phyloP scores from a whole-genome alignment of 2,888 invertebrate species.

The Prenolepis imparis region DNA sequence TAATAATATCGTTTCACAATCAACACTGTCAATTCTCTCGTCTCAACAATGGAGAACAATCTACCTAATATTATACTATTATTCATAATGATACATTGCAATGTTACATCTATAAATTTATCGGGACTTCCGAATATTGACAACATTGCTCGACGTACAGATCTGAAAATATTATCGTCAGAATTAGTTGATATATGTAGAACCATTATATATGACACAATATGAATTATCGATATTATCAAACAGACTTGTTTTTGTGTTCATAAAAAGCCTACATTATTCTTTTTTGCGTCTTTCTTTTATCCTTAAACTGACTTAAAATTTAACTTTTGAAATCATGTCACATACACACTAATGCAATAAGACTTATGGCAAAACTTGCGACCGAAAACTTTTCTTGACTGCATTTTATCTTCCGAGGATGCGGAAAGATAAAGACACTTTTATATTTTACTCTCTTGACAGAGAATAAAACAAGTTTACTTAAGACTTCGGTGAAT shows the following conservation, averaged over 20 bases:
- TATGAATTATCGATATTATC: slow-evolving; percentile 3
- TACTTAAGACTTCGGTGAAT: neutral
- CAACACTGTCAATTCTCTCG: slow-evolving; percentile 6
- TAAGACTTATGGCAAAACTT: neutral
- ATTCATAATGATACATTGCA: slow-evolving; percentile 30
- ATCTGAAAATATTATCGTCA: neutral
- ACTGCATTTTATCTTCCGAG: slow-evolving; percentile 7
- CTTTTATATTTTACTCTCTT: neutral
- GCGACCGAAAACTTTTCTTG: neutral
- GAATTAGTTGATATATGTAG: neutral
- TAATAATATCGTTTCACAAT: neutral
- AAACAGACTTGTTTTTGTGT: neutral
- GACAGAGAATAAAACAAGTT: neutral
- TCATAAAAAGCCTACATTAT: neutral
- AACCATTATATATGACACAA: neutral
- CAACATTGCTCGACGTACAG: neutral
- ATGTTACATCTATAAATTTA: slow-evolving; percentile 50
- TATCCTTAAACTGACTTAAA: slow-evolving; percentile 2
- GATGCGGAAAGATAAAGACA: neutral
- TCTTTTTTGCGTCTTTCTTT: neutral
- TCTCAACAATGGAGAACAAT: slow-evolving; percentile 32
- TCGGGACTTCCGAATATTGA: slow-evolving; percentile 15
- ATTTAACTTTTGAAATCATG: neutral
- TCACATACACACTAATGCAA: neutral
- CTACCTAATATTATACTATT: slow-evolving; percentile 54